Conservation (phyloP, 2,888 invertebrate genomes). For the Dolichopus griseipennis region DNA sequence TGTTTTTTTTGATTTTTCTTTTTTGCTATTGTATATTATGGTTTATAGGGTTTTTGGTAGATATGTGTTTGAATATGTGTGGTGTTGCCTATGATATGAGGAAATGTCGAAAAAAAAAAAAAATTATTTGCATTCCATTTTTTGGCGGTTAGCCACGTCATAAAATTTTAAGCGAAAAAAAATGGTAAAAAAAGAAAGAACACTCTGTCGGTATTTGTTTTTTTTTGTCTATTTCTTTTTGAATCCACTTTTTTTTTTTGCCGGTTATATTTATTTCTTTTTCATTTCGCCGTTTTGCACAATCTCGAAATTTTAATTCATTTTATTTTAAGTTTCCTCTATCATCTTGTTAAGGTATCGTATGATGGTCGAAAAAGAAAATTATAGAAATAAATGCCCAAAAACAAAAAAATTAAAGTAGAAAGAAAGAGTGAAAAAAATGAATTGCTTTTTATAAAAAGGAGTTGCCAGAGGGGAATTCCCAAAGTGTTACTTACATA, state of each 20-base stretch:
- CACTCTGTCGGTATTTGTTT: not conserved
- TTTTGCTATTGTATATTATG: not conserved
- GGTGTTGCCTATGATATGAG: not conserved
- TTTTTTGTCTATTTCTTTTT: no score
- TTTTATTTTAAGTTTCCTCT: not conserved
- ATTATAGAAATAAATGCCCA: no score
- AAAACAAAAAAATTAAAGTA: no score
- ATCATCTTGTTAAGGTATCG: not conserved
- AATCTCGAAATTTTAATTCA: not conserved
- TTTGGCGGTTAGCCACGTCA: conserved; percentile 6
- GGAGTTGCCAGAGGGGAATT: no score
- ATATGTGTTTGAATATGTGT: not conserved
- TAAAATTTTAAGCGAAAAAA: conserved; percentile 1
- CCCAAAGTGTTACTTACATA: no score
- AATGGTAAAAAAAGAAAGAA: not conserved
- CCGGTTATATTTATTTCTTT: not conserved
- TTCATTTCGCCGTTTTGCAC: not conserved
- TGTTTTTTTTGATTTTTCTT: not conserved
- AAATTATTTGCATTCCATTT: conserved; percentile 5
- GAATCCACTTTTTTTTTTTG: not conserved
- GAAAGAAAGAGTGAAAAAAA: no score
- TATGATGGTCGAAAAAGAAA: no score
- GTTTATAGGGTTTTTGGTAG: not conserved
- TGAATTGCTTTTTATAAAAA: no score
- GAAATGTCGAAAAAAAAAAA: not conserved